phyloP scores from a whole-genome alignment of 2,888 invertebrate genomes.

The Pilophorus perplexus region DNA sequence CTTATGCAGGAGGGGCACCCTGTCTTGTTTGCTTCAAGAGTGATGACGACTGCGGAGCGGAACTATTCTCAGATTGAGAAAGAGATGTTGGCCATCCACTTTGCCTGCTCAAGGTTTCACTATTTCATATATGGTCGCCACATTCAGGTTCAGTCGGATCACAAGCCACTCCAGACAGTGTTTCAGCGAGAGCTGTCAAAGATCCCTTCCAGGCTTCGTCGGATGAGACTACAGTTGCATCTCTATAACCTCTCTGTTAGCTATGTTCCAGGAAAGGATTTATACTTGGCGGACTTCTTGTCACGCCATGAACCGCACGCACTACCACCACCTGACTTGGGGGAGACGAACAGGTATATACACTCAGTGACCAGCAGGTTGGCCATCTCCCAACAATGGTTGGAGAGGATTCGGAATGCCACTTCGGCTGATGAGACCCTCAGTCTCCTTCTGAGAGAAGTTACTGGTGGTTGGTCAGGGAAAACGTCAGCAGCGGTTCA shows the following conservation, averaged over 20 bases:
- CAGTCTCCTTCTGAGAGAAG: neutral
- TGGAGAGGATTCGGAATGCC: neutral
- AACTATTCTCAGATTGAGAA: conserved; percentile 51
- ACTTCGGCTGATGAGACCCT: neutral
- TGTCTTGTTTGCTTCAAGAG: conserved; percentile 51
- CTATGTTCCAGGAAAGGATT: conserved; percentile 30
- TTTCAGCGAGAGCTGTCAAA: conserved; percentile 45
- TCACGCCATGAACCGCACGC: too few relatives aligned
- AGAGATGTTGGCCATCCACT: conserved; percentile 50
- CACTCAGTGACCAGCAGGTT: neutral
- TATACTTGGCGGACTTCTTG: conserved; percentile 9
- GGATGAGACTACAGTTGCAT: conserved; percentile 36
- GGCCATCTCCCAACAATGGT: neutral
- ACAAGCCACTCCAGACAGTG: conserved; percentile 50
- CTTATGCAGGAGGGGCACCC: conserved; percentile 50
- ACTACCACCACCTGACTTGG: too few relatives aligned
- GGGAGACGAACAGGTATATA: too few relatives aligned
- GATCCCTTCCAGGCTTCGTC: conserved; percentile 38
- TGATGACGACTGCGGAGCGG: conserved; percentile 49
- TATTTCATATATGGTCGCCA: conserved; percentile 50
- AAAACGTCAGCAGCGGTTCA: neutral
- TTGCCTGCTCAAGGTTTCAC: conserved; percentile 50
- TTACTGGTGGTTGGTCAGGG: neutral
- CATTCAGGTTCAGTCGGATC: conserved; percentile 50
- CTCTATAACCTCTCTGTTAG: conserved; percentile 28